A percentile compares a stretch with the other conserved stretches of the same genome.
Evolutionary conservation across 35 echinoderm and acorn worm species (phyloP).

Genomic region (Apostichopus californicus): DNA sequence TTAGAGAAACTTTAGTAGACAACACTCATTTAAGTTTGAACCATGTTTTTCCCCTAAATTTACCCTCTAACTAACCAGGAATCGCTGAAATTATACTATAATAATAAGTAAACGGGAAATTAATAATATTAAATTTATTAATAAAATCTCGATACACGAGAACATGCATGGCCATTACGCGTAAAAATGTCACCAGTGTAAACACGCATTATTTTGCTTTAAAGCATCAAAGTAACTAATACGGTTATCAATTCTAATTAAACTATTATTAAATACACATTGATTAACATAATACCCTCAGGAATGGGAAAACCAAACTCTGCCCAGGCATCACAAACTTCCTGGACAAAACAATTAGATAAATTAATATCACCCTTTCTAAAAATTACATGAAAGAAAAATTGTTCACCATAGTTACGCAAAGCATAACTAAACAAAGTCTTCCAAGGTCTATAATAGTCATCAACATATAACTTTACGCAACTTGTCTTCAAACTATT

Average conservation of each 20-base stretch:
- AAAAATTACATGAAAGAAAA: background rate
- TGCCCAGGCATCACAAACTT: too few relatives aligned
- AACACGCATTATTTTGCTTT: background rate
- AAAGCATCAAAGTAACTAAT: too few relatives aligned
- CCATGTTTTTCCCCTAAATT: background rate
- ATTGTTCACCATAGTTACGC: background rate
- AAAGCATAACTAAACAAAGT: background rate
- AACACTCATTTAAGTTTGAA: background rate
- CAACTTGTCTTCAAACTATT: slow-evolving; percentile 4
- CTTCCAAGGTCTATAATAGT: background rate
- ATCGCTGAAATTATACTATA: background rate
- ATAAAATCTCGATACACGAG: background rate
- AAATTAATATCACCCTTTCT: background rate
- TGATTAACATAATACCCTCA: too few relatives aligned
- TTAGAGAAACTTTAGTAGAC: background rate
- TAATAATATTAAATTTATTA: background rate
- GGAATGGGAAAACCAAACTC: background rate
- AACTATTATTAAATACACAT: too few relatives aligned
- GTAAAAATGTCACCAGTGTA: background rate
- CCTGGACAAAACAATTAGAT: background rate
- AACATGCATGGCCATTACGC: background rate
- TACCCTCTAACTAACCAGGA: background rate
- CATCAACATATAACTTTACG: background rate
- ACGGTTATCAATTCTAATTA: too few relatives aligned
- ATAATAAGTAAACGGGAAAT: background rate